Evolutionary conservation across 2,113 vertebrate species (phyloP).

Genomic region (Colossoma macropomum): DNA sequence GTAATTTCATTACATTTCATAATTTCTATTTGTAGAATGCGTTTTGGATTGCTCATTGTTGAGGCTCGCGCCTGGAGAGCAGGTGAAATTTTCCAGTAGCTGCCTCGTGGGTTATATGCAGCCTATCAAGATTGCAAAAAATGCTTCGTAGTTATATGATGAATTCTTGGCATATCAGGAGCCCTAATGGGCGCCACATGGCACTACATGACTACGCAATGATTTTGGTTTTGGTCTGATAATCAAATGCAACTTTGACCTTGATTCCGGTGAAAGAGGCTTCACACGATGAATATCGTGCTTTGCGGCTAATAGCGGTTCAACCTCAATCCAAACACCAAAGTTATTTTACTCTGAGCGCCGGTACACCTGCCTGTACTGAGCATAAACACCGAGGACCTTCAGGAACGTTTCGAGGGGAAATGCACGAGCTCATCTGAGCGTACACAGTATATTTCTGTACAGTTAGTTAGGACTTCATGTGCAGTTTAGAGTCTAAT

Average conservation of each 20-base stretch:
- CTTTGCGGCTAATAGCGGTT: no score
- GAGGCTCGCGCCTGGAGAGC: neutral
- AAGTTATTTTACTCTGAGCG: neutral
- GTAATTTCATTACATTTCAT: no score
- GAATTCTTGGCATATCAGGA: neutral
- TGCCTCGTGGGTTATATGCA: neutral
- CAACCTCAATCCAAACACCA: neutral
- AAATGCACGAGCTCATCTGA: neutral
- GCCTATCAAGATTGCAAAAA: neutral
- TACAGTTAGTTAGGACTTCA: neutral
- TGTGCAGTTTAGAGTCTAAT: neutral
- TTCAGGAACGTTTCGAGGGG: neutral
- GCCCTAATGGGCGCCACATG: neutral
- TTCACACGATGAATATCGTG: neutral
- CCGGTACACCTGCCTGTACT: neutral
- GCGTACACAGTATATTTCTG: neutral
- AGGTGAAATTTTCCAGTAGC: neutral
- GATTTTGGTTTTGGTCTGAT: neutral
- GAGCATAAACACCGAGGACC: neutral
- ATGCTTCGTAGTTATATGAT: neutral
- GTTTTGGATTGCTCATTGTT: no score
- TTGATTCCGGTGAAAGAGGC: no score
- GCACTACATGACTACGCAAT: neutral
- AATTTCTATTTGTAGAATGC: no score
- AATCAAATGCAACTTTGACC: no score